Conservation (phyloP, 2,888 invertebrate species). For the Oxycera nigricornis region DNA sequence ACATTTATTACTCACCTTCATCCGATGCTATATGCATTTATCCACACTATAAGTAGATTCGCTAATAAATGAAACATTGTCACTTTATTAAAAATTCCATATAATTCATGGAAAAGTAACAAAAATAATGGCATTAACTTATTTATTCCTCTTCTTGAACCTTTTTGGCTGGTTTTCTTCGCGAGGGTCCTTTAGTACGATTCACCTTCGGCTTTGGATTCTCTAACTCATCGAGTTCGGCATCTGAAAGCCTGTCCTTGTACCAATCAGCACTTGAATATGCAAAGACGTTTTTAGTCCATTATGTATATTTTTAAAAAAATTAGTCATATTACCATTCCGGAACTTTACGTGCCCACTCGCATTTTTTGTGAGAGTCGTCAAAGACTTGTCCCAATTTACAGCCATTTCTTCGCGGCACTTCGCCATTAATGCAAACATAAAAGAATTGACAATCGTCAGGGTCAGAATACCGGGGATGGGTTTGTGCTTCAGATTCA, state of each 20-base stretch:
- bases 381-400: slow-evolving; percentile 90
- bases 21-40: no score
- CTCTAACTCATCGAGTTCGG: slow-evolving; percentile 79
- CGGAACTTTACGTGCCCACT: slow-evolving; percentile 86
- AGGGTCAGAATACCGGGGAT: slow-evolving; percentile 86
- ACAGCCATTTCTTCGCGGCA: slow-evolving; percentile 85
- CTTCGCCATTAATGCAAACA: slow-evolving; percentile 88
- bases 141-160: not conserved
- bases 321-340: slow-evolving; percentile 74
- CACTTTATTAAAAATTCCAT: not conserved
- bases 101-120: not conserved
- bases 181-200: slow-evolving; percentile 59
- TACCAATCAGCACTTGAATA: slow-evolving; percentile 85
- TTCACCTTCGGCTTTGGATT: slow-evolving; percentile 72
- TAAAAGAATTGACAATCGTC: slow-evolving; percentile 92
- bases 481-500: slow-evolving; percentile 74
- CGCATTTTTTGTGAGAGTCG: slow-evolving; percentile 78
- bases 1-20: no score
- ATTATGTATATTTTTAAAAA: slow-evolving; percentile 11
- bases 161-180: slow-evolving; percentile 54
- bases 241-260: slow-evolving; percentile 82
- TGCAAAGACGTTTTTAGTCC: slow-evolving; percentile 40
- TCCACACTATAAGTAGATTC: no score
- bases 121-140: not conserved
- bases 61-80: no score